Percentiles rank a stretch among this genome's conserved stretches.
Evolutionary conservation across 2,888 invertebrate species (phyloP).

Genomic region (Biston betularia): DNA sequence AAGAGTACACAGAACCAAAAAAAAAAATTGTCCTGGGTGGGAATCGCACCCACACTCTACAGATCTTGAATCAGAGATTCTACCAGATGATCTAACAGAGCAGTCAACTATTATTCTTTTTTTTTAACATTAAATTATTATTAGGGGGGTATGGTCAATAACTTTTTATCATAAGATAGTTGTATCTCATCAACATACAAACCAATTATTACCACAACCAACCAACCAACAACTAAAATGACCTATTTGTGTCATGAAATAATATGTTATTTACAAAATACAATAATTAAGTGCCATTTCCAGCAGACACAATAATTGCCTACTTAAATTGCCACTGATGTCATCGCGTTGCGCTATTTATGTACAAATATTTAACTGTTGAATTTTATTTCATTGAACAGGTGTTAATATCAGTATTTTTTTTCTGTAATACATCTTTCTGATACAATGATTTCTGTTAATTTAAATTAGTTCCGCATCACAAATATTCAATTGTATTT

Average conservation of each 20-base stretch:
- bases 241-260: not conserved
- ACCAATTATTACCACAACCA: not conserved
- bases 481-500: too few relatives aligned
- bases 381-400: conserved; percentile 5
- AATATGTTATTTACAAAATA: not conserved
- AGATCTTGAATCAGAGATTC: too few relatives aligned
- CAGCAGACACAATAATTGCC: not conserved
- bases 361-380: conserved; percentile 6
- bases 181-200: too few relatives aligned
- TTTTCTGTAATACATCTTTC: not conserved
- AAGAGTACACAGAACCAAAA: too few relatives aligned
- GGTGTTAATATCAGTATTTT: not conserved
- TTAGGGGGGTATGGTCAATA: too few relatives aligned
- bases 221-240: not conserved
- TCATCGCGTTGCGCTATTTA: not conserved
- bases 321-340: conserved; percentile 3
- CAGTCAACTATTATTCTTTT: too few relatives aligned
- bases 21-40: too few relatives aligned
- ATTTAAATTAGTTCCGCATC: not conserved
- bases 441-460: not conserved
- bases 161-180: too few relatives aligned
- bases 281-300: conserved; percentile 5
- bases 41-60: too few relatives aligned
- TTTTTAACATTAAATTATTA: too few relatives aligned
- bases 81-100: too few relatives aligned